These are phyloP conservation scores for Teleiodes luculella DNA, from an alignment of 2,888 invertebrate genomes.

Conservation along the genomic window DNA sequence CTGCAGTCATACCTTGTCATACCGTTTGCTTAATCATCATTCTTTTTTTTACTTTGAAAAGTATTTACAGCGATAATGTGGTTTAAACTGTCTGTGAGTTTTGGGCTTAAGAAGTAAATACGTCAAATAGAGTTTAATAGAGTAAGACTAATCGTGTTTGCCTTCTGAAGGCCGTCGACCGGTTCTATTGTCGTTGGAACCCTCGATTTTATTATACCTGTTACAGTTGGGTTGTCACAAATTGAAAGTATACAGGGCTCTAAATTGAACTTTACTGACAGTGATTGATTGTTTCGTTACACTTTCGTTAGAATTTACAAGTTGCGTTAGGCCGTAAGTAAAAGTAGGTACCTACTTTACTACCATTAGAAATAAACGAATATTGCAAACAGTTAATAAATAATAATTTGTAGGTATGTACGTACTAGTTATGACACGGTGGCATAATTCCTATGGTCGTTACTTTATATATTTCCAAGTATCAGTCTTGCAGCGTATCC, in stretches of 20 bases:
- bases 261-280: neutral
- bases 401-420: too few relatives aligned
- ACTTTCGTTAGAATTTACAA: neutral
- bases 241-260: neutral
- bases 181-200: neutral
- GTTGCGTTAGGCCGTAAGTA: neutral
- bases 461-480: too few relatives aligned
- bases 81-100: neutral
- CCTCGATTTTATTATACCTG: neutral
- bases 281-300: conserved; percentile 1
- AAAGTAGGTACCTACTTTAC: too few relatives aligned
- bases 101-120: neutral
- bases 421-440: too few relatives aligned
- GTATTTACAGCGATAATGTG: neutral
- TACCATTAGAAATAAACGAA: too few relatives aligned
- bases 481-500: too few relatives aligned
- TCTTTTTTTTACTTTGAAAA: neutral
- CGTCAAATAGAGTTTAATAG: conserved; percentile 6
- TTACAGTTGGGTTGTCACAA: conserved; percentile 11
- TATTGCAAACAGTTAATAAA: too few relatives aligned
- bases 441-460: too few relatives aligned
- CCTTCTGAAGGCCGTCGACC: conserved; percentile 15
- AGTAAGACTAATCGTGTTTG: conserved; percentile 13
- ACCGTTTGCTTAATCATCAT: too few relatives aligned
- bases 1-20: neutral